Evolutionary conservation across 1,140 invertebrate genomes (phyloP).

Genomic region (Scaptodrosophila lebanonensis): DNA sequence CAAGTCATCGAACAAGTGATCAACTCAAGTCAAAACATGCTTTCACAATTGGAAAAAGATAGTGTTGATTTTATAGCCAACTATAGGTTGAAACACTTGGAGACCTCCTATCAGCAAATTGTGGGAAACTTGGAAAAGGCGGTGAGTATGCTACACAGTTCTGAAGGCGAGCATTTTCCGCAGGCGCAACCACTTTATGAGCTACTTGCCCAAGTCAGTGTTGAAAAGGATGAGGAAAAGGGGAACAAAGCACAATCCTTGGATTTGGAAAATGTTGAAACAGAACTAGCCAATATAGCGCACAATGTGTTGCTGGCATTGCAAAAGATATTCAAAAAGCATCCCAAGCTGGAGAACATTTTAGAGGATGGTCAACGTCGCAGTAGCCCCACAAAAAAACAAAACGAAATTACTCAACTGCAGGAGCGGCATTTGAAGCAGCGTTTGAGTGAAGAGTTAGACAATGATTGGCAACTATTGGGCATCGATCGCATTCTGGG

Average conservation of each 20-base stretch:
- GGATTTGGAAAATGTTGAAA: slow-evolving; percentile 52
- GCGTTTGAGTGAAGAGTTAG: slow-evolving; percentile 81
- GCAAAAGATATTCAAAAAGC: slow-evolving; percentile 85
- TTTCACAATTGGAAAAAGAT: slow-evolving; percentile 28
- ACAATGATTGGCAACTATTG: slow-evolving; percentile 79
- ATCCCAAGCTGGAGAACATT: slow-evolving; percentile 52
- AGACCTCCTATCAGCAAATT: slow-evolving; percentile 30
- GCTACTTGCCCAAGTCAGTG: slow-evolving; percentile 21
- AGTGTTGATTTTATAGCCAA: slow-evolving; percentile 36
- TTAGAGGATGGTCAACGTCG: not conserved
- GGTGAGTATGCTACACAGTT: slow-evolving; percentile 14
- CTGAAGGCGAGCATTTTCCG: slow-evolving; percentile 41
- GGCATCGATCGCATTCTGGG: slow-evolving; percentile 77
- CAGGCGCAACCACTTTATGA: slow-evolving; percentile 50
- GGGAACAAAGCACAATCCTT: not conserved
- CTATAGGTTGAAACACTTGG: slow-evolving; percentile 22
- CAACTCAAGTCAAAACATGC: slow-evolving; percentile 21
- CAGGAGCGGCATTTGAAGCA: slow-evolving; percentile 81
- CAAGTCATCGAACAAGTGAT: slow-evolving; percentile 36
- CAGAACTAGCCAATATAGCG: slow-evolving; percentile 79
- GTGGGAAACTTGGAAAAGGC: slow-evolving; percentile 26
- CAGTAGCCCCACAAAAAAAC: slow-evolving; percentile 1
- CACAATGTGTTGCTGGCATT: slow-evolving; percentile 81
- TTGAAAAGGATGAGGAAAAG: no score
- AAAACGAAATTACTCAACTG: slow-evolving; percentile 49